phyloP scores from a whole-genome alignment of 2,113 vertebrate species.

The Miniopterus natalensis region DNA sequence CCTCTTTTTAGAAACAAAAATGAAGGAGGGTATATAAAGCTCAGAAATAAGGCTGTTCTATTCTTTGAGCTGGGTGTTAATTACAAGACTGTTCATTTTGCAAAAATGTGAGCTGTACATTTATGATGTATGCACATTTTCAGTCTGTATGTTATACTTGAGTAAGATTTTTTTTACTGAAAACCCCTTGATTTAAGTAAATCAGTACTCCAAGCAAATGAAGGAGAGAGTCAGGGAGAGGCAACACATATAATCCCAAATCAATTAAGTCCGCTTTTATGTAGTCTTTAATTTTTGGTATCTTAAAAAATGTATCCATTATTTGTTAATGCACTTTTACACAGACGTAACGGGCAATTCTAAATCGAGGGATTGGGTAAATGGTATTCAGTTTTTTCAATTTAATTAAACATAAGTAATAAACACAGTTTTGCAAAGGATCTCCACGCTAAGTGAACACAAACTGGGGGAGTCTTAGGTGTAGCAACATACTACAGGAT shows the following conservation, averaged over 20 bases:
- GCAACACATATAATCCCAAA: not conserved
- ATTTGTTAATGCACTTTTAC: not conserved
- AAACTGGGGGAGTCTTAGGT: not conserved
- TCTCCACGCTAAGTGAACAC: not conserved
- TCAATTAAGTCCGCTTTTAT: not conserved
- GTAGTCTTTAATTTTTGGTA: slow-evolving; percentile 18
- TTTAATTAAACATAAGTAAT: not conserved
- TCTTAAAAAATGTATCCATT: slow-evolving; percentile 39
- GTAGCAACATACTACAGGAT: not conserved
- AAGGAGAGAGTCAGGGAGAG: not conserved
- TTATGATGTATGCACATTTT: not conserved
- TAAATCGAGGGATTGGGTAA: not conserved
- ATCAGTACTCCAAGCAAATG: not conserved
- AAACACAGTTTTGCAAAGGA: not conserved
- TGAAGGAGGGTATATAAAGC: not conserved
- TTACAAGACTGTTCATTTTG: slow-evolving; percentile 13
- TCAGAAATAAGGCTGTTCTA: slow-evolving; percentile 9
- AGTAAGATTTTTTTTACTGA: not conserved
- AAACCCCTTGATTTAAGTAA: slow-evolving; percentile 20
- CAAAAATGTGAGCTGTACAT: not conserved
- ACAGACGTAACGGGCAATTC: not conserved
- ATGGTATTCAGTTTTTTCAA: not conserved
- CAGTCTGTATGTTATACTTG: not conserved
- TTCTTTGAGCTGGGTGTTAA: not conserved
- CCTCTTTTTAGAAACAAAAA: slow-evolving; percentile 13